A percentile compares a stretch with the other conserved stretches of the same genome.
Evolutionary conservation across 2,797 vertebrate species (phyloP).

Genomic region (Remorina albescens): DNA sequence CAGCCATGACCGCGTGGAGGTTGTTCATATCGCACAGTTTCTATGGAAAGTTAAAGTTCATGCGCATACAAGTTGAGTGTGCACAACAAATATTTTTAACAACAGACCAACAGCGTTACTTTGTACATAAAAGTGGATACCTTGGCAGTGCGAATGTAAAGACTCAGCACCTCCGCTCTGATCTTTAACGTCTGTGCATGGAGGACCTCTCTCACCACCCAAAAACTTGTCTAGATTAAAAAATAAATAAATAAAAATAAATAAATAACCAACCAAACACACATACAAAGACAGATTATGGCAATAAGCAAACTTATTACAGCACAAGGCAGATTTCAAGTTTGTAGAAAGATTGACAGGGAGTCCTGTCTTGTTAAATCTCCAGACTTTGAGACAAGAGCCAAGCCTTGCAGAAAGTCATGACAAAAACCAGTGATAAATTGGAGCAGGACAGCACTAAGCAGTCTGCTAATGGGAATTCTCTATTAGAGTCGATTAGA

Average conservation of each 20-base stretch:
- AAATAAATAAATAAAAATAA: not conserved
- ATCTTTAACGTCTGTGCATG: conserved; percentile 99
- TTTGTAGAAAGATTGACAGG: conserved; percentile 18
- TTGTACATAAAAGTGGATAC: conserved; percentile 76
- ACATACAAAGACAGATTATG: conserved; percentile 52
- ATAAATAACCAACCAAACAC: no score
- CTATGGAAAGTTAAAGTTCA: conserved; percentile 73
- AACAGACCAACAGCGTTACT: not conserved
- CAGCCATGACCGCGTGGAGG: conserved; percentile 98
- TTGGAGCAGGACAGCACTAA: conserved; percentile 10
- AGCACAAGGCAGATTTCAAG: conserved; percentile 32
- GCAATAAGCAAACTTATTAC: conserved; percentile 15
- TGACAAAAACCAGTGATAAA: conserved; percentile 14
- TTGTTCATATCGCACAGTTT: conserved; percentile 98
- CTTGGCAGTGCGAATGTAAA: conserved; percentile 99
- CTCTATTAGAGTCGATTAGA: conserved; percentile 40
- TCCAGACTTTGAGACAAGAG: conserved; percentile 24
- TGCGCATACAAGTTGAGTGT: not conserved
- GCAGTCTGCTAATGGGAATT: conserved; percentile 16
- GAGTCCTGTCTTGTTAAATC: conserved; percentile 40
- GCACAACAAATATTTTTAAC: not conserved
- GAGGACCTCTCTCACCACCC: conserved; percentile 99
- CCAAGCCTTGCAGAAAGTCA: conserved; percentile 35
- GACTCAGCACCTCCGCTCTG: conserved; percentile 97
- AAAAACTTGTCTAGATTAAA: conserved; percentile 93